These are phyloP conservation scores for Bombus turneri DNA, from an alignment of 1,140 invertebrate species.

Conservation along the genomic window DNA sequence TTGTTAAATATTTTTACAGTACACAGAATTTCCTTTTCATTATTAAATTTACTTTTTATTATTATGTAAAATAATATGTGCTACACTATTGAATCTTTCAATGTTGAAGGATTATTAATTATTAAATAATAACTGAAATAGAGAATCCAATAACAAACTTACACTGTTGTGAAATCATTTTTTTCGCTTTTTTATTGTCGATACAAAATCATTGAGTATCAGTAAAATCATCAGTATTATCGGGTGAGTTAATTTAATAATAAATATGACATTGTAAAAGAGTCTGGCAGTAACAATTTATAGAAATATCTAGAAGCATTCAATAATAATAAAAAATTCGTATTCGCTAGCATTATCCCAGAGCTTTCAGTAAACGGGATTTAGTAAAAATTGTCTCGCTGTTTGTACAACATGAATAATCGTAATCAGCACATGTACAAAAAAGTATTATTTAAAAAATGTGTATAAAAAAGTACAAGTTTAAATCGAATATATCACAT, in stretches of 20 bases:
- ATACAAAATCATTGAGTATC: background rate
- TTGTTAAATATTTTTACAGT: background rate
- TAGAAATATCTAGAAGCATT: conserved; percentile 11
- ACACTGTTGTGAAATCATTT: background rate
- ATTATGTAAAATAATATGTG: background rate
- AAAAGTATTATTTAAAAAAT: conserved; percentile 22
- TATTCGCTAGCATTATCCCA: background rate
- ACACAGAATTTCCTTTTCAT: background rate
- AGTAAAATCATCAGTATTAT: no score
- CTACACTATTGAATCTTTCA: background rate
- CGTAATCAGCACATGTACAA: background rate
- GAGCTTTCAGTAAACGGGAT: background rate
- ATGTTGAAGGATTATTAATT: background rate
- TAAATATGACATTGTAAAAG: conserved; percentile 35
- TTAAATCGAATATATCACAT: conserved; percentile 36
- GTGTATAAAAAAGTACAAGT: conserved; percentile 45
- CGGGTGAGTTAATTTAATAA: background rate
- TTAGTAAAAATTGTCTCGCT: background rate
- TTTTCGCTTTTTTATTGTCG: conserved; percentile 11
- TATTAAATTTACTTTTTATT: background rate
- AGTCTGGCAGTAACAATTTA: background rate
- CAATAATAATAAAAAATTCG: background rate
- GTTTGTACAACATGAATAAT: no score
- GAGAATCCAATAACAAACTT: background rate
- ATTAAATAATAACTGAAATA: background rate